Conservation (phyloP, 2,113 vertebrate species). For the Solea solea region DNA sequence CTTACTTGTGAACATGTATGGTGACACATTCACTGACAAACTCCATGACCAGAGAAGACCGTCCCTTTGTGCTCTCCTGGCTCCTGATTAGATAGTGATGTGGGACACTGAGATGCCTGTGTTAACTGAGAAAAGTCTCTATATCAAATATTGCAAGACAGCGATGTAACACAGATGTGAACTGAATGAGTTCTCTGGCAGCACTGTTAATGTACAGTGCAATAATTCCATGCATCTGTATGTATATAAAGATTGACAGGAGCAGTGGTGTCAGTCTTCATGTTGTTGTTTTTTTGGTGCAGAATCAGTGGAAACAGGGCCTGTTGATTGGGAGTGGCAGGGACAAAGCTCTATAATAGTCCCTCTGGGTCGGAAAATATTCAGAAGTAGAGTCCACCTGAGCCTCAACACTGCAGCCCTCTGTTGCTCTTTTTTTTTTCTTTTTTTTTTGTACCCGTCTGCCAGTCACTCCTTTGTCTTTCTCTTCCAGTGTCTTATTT, state of each 20-base stretch:
- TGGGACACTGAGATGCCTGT: no score
- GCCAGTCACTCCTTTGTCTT: constrained; percentile 33
- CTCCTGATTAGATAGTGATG: no score
- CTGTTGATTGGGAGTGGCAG: constrained; percentile 47
- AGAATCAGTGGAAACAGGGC: constrained; percentile 53
- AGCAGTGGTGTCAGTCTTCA: constrained; percentile 13
- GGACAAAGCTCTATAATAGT: constrained; percentile 27
- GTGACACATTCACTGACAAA: no score
- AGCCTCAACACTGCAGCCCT: constrained; percentile 26
- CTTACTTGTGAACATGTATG: no score
- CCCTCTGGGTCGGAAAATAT: constrained; percentile 60
- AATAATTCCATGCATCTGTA: no score
- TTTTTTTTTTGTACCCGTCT: background rate
- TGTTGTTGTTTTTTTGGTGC: constrained; percentile 40
- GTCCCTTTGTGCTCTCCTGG: no score
- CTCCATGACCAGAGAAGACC: no score
- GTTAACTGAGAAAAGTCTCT: no score
- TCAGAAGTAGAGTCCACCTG: constrained; percentile 35
- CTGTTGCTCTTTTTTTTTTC: constrained; percentile 13
- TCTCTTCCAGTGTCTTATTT: constrained; percentile 29
- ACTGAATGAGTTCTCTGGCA: no score
- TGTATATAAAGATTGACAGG: background rate
- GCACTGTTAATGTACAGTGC: no score
- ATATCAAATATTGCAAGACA: no score
- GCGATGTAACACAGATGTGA: no score